Base-by-base conservation (phyloP, 2,888 invertebrate species). In the Crossocerus cetratus region DNA sequence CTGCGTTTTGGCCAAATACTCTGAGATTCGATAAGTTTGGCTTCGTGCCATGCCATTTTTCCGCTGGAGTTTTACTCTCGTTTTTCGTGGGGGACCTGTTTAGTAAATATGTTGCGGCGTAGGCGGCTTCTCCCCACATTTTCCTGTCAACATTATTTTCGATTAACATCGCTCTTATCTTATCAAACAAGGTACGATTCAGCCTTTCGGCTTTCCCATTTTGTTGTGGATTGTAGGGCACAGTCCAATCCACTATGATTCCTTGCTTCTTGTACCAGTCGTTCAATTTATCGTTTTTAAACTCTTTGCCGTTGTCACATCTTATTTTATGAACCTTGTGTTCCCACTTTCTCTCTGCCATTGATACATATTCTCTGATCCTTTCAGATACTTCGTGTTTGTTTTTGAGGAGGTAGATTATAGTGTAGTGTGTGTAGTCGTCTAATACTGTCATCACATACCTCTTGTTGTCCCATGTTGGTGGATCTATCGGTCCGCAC, bases 1-100 rank as follows among this genome's bases (percentile, higher is more conserved):
- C 81, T 3, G 80, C 83, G 61, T 56, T 60, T 54, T 74, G 69
- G 13, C 87, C 87, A 83, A 88, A 88, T 2, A 84, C 68, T 78
- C 81, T 75, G 23, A 88, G 23, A 43, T 75, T 76, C 32, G 77
- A 78, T 32, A 87, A 64, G 64, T 87, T 72, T 21, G 86, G 83
- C 76, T 77, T 86, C 61, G 65, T 75, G 3, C 66, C 69, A 13
- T 69, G 75, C 86, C 86, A 87, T 42, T 69, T 66, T 79, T 88
- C 86, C 54, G 56, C 65, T 8, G 86, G 86, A 5, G 87, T 86
- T n/a, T 32, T 58, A 2, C 43, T 18, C 32, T 80, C 3, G 14
- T 66, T 73, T 23, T 59, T 63, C 14, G 77, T 77, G 21, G 83
- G 81, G 43, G 77, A 74, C 84, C 87, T 77, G 59, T 88, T 74